Evolutionary conservation across 2,888 invertebrate genomes (phyloP), one percentile per base, ranked within the genome.

Genomic region (Cephonodes hylas): DNA sequence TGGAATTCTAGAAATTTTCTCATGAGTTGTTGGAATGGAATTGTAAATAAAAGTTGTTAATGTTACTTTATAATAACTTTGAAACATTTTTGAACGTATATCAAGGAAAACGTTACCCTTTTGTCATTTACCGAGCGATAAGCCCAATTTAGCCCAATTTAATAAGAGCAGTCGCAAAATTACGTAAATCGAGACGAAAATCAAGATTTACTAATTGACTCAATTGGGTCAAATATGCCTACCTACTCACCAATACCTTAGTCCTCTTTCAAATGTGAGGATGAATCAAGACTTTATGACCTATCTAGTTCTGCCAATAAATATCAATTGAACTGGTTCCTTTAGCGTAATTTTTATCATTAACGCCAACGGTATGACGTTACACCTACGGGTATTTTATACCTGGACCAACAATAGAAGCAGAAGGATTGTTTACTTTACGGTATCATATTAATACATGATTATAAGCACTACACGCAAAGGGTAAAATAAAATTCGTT

Each of bases 1-100:
- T 42, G 42, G 60, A 60, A 60, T 60, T 53, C 42, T 42, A 60
- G 60, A 38, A 25, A 42, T 27, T 48, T 45, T 34, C 53, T 31
- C 53, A 53, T 31, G 53, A 53, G 27, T 1, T 7, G 53, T 31
- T 53, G 25, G 27, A 27, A 48, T 15, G 48, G 8, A 22, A 13
- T 6, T 48, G n/a, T 13, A 10, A 38, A n/a, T 38, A 38, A 38
- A 13, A 38, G 38, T 38, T 38, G n/a, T n/a, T 4, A 38, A 13
- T 38, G n/a, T 38, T 38, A 38, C 38, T 38, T n/a, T 38, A 38
- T 38, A 38, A 38, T 5, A 38, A 38, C 38, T 38, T 3, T 13
- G 34, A n/a, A 38, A 4, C n/a, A n/a, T 38, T 4, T n/a, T n/a
- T n/a, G n/a, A 38, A 4, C 10, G 13, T 38, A 4, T n/a, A 4